Evolutionary conservation across 2,797 vertebrate species (phyloP).

Genomic region (Odontamblyopus rebecca): DNA sequence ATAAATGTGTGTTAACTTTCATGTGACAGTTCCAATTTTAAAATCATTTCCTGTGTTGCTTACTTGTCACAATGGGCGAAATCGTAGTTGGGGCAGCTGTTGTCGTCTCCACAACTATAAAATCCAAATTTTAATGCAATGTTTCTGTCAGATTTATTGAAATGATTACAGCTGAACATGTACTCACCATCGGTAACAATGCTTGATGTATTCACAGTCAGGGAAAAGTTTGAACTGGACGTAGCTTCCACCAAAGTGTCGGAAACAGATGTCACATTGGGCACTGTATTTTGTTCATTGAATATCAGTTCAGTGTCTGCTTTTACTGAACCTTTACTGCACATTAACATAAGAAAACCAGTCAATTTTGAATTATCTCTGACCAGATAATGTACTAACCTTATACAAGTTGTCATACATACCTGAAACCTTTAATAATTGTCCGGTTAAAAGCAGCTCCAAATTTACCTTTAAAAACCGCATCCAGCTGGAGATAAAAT

Average conservation of each 20-base stretch:
- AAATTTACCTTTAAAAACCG: rapidly evolving
- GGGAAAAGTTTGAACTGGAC: not conserved
- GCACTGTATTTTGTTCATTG: not conserved
- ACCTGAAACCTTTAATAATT: conserved; percentile 40
- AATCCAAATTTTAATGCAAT: not conserved
- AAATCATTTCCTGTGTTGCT: too few species aligned
- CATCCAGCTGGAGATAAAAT: conserved; percentile 4
- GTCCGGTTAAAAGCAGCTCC: rapidly evolving
- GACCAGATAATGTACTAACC: not conserved
- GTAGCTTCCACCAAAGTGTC: conserved; percentile 2
- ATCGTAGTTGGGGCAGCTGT: not conserved
- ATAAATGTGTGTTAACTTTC: too few species aligned
- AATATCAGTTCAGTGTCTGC: conserved; percentile 1
- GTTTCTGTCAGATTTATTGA: not conserved
- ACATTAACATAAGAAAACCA: not conserved
- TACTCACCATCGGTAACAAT: not conserved
- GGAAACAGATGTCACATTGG: not conserved
- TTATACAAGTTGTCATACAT: not conserved
- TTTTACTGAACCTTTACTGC: conserved; percentile 1
- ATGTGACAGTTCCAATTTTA: too few species aligned
- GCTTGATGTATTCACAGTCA: conserved; percentile 2
- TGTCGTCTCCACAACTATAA: not conserved
- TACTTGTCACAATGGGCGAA: not conserved
- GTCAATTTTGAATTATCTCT: not conserved
- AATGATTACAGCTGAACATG: not conserved